Conservation (phyloP, 2,113 vertebrate genomes). For the Apodemus sylvaticus region DNA sequence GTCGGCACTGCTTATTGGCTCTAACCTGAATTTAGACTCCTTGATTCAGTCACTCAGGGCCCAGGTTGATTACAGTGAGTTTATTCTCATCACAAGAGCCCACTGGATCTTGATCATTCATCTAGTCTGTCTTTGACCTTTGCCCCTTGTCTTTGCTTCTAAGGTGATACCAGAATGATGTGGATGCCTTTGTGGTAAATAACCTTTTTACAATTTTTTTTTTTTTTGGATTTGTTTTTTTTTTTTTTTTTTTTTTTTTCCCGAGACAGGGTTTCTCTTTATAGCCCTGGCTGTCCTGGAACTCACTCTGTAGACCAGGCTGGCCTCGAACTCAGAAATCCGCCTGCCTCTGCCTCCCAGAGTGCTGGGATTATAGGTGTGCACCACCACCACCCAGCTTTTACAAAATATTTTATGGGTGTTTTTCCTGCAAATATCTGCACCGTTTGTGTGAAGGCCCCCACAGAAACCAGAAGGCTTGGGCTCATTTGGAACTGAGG, state of each 20-base stretch:
- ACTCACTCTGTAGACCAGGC: too few relatives aligned
- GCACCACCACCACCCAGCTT: too few relatives aligned
- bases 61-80: not conserved
- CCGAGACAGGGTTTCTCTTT: too few relatives aligned
- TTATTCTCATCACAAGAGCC: slow-evolving; percentile 39
- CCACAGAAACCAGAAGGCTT: not conserved
- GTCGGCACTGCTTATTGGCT: not conserved
- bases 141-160: slow-evolving; percentile 29
- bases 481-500: not conserved
- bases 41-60: not conserved
- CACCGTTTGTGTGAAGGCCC: not conserved
- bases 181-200: slow-evolving; percentile 31
- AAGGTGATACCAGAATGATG: not conserved
- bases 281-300: too few relatives aligned
- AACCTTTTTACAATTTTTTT: not conserved
- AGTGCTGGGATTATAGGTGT: too few relatives aligned
- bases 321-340: too few relatives aligned
- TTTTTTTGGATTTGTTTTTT: too few relatives aligned
- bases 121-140: not conserved
- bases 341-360: too few relatives aligned
- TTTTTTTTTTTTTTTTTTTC: too few relatives aligned
- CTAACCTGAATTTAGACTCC: slow-evolving; percentile 1
- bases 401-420: not conserved
- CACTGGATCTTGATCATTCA: not conserved
- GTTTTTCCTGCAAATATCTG: not conserved